A percentile compares a stretch with the other conserved stretches of the same genome.
Evolutionary conservation across 35 echinoderm and acorn worm genomes (phyloP).

Genomic region (Apostichopus californicus): DNA sequence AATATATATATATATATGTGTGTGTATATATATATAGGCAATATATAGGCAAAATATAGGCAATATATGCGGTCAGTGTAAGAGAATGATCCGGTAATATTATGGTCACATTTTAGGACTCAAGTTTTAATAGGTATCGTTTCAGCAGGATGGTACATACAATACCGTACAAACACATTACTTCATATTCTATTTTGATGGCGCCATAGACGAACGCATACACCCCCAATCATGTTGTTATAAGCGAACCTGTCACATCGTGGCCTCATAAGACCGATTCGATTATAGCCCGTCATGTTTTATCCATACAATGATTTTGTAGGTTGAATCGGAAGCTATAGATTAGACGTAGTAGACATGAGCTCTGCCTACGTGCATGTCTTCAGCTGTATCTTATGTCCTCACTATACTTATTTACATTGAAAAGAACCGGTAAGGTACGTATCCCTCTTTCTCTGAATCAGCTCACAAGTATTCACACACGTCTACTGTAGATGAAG

Average conservation of each 20-base stretch:
- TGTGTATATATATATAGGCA: too few species aligned
- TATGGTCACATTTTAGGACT: too few species aligned
- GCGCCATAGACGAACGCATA: too few species aligned
- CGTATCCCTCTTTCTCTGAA: neutral
- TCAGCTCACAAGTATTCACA: neutral
- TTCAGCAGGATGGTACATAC: neutral
- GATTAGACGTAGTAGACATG: neutral
- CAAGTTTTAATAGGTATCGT: too few species aligned
- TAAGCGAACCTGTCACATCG: neutral
- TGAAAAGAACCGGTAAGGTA: neutral
- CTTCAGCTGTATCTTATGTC: neutral
- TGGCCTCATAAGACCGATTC: neutral
- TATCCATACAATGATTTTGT: neutral
- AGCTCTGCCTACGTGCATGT: neutral
- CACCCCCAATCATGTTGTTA: neutral
- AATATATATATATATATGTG: too few species aligned
- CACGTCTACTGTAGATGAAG: neutral
- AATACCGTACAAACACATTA: neutral
- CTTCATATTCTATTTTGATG: too few species aligned
- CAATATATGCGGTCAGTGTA: too few species aligned
- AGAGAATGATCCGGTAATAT: too few species aligned
- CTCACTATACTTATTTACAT: neutral
- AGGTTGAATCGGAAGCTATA: neutral
- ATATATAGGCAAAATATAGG: too few species aligned
- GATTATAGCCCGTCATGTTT: neutral